Evolutionary conservation across 2,888 invertebrate genomes (phyloP).

Genomic region (Dynastes tityus): DNA sequence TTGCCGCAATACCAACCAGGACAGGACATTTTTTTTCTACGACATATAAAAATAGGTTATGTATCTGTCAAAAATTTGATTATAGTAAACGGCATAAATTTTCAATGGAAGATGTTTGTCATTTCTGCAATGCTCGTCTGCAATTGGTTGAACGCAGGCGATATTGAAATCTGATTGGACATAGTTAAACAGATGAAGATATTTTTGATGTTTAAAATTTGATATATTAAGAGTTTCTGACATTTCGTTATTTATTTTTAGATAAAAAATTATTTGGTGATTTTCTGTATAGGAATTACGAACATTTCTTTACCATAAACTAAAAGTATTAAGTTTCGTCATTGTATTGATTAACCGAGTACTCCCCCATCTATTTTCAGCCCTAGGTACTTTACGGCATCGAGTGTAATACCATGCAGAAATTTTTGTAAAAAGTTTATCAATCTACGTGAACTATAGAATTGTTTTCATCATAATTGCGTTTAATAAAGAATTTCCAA

Average conservation of each 20-base stretch:
- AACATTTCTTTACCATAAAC: constrained; percentile 19
- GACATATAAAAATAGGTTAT: constrained; percentile 58
- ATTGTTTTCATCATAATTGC: constrained; percentile 52
- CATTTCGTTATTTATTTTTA: constrained; percentile 48
- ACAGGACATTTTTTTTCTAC: constrained; percentile 71
- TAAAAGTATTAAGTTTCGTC: constrained; percentile 47
- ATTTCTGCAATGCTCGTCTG: constrained; percentile 55
- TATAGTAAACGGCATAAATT: constrained; percentile 54
- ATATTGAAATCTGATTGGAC: constrained; percentile 61
- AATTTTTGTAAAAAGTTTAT: constrained; percentile 75
- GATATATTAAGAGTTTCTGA: constrained; percentile 48
- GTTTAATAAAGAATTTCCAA: constrained; percentile 67
- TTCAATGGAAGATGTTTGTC: constrained; percentile 58
- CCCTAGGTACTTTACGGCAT: constrained; percentile 80
- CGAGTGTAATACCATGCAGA: constrained; percentile 76
- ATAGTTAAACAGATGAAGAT: constrained; percentile 56
- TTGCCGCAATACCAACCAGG: constrained; percentile 91
- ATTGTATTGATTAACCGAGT: constrained; percentile 71
- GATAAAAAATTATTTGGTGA: constrained; percentile 53
- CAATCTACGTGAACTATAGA: constrained; percentile 61
- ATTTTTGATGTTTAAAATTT: constrained; percentile 49
- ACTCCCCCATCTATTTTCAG: constrained; percentile 82
- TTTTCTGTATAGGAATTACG: constrained; percentile 42
- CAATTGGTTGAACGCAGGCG: constrained; percentile 57
- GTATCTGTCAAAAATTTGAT: constrained; percentile 56